phyloP scores from a whole-genome alignment of 2,888 invertebrate species.

The Agrilus mali region DNA sequence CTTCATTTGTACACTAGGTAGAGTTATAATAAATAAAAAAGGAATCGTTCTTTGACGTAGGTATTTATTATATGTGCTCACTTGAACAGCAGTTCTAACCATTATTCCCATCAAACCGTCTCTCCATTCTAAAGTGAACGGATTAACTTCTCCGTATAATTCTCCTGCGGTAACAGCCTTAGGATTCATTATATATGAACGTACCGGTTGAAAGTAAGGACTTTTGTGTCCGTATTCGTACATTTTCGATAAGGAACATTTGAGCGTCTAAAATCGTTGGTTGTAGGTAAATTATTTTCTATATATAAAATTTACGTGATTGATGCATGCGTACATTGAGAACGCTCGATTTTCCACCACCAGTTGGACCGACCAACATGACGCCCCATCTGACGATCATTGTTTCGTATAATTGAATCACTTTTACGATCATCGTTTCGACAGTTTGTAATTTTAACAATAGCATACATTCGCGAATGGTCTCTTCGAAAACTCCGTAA shows the following conservation, averaged over 20 bases:
- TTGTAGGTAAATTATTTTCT: not conserved
- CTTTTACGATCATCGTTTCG: constrained; percentile 52
- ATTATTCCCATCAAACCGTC: constrained; percentile 72
- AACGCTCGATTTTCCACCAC: constrained; percentile 72
- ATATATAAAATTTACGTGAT: not conserved
- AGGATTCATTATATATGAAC: constrained; percentile 73
- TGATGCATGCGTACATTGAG: constrained; percentile 42
- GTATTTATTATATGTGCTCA: constrained; percentile 15
- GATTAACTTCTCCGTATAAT: constrained; percentile 75
- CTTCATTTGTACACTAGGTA: constrained; percentile 37
- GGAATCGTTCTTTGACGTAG: too few species aligned
- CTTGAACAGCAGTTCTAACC: constrained; percentile 47
- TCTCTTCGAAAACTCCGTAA: constrained; percentile 61
- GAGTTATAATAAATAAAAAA: not conserved
- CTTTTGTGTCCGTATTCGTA: constrained; percentile 45
- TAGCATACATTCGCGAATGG: constrained; percentile 42
- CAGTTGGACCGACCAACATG: constrained; percentile 84
- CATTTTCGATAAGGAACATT: constrained; percentile 54
- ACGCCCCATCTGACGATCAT: constrained; percentile 88
- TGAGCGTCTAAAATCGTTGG: constrained; percentile 45
- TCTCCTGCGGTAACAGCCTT: constrained; percentile 82
- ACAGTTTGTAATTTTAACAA: constrained; percentile 55
- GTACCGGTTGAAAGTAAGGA: constrained; percentile 56
- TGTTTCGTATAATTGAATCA: constrained; percentile 80
- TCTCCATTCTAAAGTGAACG: constrained; percentile 78